Percentiles rank a stretch among this genome's conserved stretches.
Conservation (phyloP, 2,113 vertebrate genomes). For the Ammodytes marinus region DNA sequence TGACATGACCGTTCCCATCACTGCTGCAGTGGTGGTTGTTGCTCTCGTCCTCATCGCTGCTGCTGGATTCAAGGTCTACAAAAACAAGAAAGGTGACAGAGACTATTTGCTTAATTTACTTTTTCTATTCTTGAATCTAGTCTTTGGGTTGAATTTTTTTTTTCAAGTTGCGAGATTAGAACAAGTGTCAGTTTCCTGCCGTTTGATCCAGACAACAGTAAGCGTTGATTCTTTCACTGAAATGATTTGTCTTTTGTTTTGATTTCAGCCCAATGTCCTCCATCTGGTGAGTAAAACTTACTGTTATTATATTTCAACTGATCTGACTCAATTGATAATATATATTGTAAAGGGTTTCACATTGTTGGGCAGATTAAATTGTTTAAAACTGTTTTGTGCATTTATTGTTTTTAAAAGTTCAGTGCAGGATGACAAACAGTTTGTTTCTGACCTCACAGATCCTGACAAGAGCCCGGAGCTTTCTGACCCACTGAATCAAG, state of each 20-base stretch:
- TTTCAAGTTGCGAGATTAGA: too few relatives aligned
- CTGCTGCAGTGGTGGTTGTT: background rate
- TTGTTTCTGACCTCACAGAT: conserved; percentile 8
- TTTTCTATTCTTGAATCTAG: background rate
- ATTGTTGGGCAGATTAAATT: background rate
- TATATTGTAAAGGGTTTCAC: too few relatives aligned
- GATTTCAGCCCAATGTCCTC: too few relatives aligned
- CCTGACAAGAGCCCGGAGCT: background rate
- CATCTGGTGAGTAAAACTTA: too few relatives aligned
- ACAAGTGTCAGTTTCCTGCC: too few relatives aligned
- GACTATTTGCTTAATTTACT: background rate
- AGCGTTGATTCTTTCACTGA: too few relatives aligned
- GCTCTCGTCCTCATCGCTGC: background rate
- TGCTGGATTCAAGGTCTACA: background rate
- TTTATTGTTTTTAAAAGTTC: background rate
- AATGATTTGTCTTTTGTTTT: too few relatives aligned
- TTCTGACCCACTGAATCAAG: background rate
- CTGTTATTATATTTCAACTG: too few relatives aligned
- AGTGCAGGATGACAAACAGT: background rate
- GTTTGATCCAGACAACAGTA: too few relatives aligned
- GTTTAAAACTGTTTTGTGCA: background rate
- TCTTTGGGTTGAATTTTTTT: background rate
- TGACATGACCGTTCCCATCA: background rate
- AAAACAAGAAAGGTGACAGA: conserved; percentile 11
- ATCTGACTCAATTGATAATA: background rate